phyloP scores from a whole-genome alignment of 2,113 vertebrate species.

The Gopherus evgoodei region DNA sequence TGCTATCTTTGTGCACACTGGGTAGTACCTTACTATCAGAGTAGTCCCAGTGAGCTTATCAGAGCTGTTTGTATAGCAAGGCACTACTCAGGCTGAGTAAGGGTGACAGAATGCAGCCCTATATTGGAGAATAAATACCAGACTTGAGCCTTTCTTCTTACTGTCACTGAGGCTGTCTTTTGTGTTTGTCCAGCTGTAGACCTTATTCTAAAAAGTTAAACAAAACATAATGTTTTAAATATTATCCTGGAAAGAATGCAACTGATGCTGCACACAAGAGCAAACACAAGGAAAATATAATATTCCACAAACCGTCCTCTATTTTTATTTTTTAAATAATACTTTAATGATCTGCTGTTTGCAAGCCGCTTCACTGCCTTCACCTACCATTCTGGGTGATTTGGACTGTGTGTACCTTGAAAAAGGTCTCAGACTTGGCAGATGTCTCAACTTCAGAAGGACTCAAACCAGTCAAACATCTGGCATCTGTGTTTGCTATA shows the following conservation, averaged over 20 bases:
- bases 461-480: accelerated
- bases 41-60: background rate
- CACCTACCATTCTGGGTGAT: background rate
- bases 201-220: background rate
- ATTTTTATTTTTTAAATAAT: background rate
- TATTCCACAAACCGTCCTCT: background rate
- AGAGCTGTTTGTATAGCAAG: background rate
- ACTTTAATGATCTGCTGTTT: background rate
- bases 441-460: background rate
- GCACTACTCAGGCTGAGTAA: background rate
- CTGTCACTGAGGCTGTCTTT: background rate
- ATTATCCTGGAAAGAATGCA: background rate
- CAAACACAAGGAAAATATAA: background rate
- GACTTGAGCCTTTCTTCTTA: background rate
- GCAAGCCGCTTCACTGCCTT: background rate
- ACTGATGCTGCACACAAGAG: background rate
- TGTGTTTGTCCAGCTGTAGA: background rate
- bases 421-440: background rate
- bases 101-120: background rate
- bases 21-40: background rate
- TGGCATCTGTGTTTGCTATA: accelerated
- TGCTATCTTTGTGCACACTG: background rate
- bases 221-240: background rate
- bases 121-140: background rate
- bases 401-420: background rate